Base-by-base conservation (phyloP, 2,797 vertebrate species). In the Taenioides sp. region DNA sequence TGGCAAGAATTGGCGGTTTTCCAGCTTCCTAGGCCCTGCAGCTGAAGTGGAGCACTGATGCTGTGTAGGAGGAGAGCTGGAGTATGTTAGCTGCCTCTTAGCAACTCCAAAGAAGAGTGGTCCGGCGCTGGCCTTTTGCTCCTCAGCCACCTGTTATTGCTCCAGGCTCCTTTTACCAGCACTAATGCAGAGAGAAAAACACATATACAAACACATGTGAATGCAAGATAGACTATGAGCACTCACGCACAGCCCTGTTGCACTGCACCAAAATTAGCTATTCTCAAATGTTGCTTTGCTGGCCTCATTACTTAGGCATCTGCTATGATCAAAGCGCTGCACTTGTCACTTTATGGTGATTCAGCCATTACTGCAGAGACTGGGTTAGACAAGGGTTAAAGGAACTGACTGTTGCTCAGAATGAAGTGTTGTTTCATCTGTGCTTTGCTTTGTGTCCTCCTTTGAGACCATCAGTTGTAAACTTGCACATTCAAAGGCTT, bases 141-240 rank as follows among this genome's bases (percentile, higher is more conserved):
- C 73, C 67, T 73, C 47, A 63, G 81, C 85, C 90, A 91, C 91
- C 92, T 92, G 90, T 90, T 91, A 59, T 76, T 71, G 88, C 91
- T 87, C 68, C 68, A 54, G 84, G 71, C 73, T 60, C 63, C 73
- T 79, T 78, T 63, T 76, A 69, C 76, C 80, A 76, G 74, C 72
- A 67, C 65, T 78, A 75, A 71, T 63, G 65, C 70, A 71, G 52
- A 69, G 18, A 14, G 40, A 23, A 54, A 22, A 34, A 55, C 52
- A 47, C 17, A 34, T 37, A 37, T 43, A 37, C 65, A 52, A 22
- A 67, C 47, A 58, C 7, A 65, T 65, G 72, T n/a, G 28, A 57
- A 68, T 58, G 55, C 55, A 75, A 67, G 70, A 71, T 57, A 59
- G 20, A 54, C 73, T 80, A 76, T 60, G 69, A 66, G 60, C 4